phyloP scores from a whole-genome alignment of 2,797 vertebrate genomes.

The Tapera naevia region DNA sequence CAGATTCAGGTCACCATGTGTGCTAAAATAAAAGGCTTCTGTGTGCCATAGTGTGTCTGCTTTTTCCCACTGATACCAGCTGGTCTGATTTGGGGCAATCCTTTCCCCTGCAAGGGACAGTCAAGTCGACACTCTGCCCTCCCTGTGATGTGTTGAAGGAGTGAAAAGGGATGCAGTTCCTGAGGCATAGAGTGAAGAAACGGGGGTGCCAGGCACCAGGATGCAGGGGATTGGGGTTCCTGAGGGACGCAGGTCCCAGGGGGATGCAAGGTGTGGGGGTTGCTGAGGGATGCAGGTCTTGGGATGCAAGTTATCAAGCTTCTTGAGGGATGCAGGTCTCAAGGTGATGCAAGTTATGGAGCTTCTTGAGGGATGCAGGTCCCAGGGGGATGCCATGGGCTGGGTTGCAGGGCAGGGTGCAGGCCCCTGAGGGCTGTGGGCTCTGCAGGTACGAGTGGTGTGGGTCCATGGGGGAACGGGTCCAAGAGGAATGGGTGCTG shows the following conservation, averaged over 20 bases:
- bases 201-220: background rate
- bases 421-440: too few relatives aligned
- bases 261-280: too few relatives aligned
- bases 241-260: background rate
- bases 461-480: too few relatives aligned
- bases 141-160: accelerated
- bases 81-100: background rate
- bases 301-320: too few relatives aligned
- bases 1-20: background rate
- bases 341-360: too few relatives aligned
- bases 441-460: background rate
- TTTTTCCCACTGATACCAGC: background rate
- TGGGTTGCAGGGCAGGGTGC: too few relatives aligned
- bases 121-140: background rate
- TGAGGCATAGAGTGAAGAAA: accelerated
- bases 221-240: background rate
- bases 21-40: background rate
- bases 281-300: too few relatives aligned
- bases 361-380: too few relatives aligned
- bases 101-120: background rate
- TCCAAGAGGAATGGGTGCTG: background rate
- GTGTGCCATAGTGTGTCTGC: background rate
- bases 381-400: background rate
- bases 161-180: background rate
- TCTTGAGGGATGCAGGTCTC: background rate